Evolutionary conservation across 2,888 invertebrate genomes (phyloP), one percentile per base, ranked within the genome.

Genomic region (Cephus pulcher): DNA sequence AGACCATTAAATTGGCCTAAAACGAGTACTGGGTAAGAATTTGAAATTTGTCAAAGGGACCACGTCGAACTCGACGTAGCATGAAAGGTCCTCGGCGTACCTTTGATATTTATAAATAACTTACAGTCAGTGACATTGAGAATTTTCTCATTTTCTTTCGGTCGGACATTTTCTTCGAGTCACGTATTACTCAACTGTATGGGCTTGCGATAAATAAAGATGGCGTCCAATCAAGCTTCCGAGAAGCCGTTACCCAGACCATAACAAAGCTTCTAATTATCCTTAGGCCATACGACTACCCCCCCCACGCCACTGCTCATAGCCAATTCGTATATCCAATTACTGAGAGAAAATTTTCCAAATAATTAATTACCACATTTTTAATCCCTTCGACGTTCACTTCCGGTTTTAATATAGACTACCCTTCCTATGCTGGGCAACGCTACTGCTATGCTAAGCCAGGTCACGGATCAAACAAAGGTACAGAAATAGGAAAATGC

Each of bases 221-320:
- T 56, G 56, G 56, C 56, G 56, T 56, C 56, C 56, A 56, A 56
- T 23, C 56, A 2, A 23, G 23, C 15, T 23, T 56, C 23, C 23
- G 1, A 56, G 56, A 56, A 56, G 9, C 56, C 23, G 56, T 56
- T 56, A 56, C 23, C 23, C 23, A 56, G 56, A 4, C 56, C 56
- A 56, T 23, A 56, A 56, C 56, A 56, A 56, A 56, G 56, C 56
- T 23, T 56, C 56, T 56, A 56, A 56, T 56, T 56, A 56, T 9
- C 15, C 23, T 23, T 23, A 56, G 56, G 56, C 23, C 1, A 15
- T 9, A 56, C 40, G 15, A 12, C 12, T 23, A 4, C 40, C 4
- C 40, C 56, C 9, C 1, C 1, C 0, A 30, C 9, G 1, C 1
- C 9, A 1, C 23, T 15, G 15, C 6, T 23, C 56, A 0, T 9